phyloP scores from a whole-genome alignment of 2,797 vertebrate genomes.

The Artibeus lituratus region DNA sequence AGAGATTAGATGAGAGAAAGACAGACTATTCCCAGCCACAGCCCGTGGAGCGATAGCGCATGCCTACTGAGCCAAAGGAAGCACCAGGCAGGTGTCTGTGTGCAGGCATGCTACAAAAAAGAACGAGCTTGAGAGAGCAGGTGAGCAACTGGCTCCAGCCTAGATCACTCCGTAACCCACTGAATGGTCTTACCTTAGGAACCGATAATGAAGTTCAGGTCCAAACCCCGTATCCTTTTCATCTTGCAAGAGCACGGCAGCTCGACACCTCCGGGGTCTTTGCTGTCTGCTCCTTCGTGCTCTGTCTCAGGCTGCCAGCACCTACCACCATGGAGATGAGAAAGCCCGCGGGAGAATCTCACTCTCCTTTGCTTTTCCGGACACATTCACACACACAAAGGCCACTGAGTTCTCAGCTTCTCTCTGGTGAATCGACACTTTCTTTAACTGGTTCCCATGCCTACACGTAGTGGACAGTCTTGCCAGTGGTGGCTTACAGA shows the following conservation, averaged over 20 bases:
- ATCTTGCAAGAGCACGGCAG: neutral
- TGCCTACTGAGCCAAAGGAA: neutral
- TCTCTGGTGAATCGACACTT: slow-evolving; percentile 67
- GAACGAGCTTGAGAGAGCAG: neutral
- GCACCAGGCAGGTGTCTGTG: neutral
- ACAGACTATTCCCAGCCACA: neutral
- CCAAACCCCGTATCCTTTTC: neutral
- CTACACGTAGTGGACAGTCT: slow-evolving; percentile 28
- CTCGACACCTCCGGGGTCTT: neutral
- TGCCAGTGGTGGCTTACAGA: slow-evolving; percentile 50
- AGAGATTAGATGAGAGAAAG: neutral
- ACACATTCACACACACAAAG: slow-evolving; percentile 69
- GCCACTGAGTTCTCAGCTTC: slow-evolving; percentile 45
- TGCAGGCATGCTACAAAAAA: neutral
- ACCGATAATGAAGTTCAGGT: neutral
- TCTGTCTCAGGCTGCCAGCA: neutral
- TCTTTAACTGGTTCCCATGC: slow-evolving; percentile 73
- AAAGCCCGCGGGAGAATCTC: slow-evolving; percentile 62
- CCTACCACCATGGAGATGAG: slow-evolving; percentile 70
- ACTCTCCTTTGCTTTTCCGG: slow-evolving; percentile 61
- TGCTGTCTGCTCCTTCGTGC: neutral
- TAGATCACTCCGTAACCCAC: neutral
- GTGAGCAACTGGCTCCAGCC: neutral
- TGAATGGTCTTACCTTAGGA: slow-evolving; percentile 45
- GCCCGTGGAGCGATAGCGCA: neutral